Conservation (phyloP, 2,888 invertebrate species). For the Taphrorychus bicolor region DNA sequence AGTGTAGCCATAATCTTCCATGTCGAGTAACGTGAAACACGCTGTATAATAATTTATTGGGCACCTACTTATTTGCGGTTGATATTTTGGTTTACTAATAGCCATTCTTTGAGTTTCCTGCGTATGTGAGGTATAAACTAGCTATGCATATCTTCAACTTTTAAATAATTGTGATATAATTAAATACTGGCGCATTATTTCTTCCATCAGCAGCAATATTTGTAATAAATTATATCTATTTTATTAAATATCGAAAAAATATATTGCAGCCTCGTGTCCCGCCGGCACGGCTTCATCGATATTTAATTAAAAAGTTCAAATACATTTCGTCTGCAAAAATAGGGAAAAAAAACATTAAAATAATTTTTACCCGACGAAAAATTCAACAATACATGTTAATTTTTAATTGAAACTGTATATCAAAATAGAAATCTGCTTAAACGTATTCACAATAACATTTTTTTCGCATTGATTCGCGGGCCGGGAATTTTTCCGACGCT, state of each 20-base stretch:
- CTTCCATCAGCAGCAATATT: neutral
- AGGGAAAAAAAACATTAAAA: conserved; percentile 39
- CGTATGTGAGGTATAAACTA: too few relatives aligned
- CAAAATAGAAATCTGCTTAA: conserved; percentile 42
- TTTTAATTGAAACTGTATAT: conserved; percentile 43
- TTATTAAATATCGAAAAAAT: conserved; percentile 31
- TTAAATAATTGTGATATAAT: too few relatives aligned
- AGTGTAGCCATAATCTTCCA: too few relatives aligned
- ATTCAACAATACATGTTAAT: conserved; percentile 41
- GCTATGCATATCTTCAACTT: too few relatives aligned
- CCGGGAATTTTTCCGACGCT: conserved; percentile 32
- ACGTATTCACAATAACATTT: conserved; percentile 41
- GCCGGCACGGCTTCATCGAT: conserved; percentile 22
- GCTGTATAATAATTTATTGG: too few relatives aligned
- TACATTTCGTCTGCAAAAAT: conserved; percentile 33
- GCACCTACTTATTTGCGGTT: too few relatives aligned
- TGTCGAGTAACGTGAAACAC: too few relatives aligned
- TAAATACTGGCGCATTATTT: neutral
- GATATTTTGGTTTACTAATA: too few relatives aligned
- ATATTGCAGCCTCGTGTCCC: conserved; percentile 6
- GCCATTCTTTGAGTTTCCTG: too few relatives aligned
- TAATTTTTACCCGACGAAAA: conserved; percentile 40
- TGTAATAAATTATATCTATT: conserved; percentile 30
- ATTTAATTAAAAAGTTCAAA: conserved; percentile 43
- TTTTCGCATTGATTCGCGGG: conserved; percentile 21